These are phyloP conservation scores for Lacanobia oleracea DNA, from an alignment of 2,888 invertebrate genomes.

Conservation along the genomic window DNA sequence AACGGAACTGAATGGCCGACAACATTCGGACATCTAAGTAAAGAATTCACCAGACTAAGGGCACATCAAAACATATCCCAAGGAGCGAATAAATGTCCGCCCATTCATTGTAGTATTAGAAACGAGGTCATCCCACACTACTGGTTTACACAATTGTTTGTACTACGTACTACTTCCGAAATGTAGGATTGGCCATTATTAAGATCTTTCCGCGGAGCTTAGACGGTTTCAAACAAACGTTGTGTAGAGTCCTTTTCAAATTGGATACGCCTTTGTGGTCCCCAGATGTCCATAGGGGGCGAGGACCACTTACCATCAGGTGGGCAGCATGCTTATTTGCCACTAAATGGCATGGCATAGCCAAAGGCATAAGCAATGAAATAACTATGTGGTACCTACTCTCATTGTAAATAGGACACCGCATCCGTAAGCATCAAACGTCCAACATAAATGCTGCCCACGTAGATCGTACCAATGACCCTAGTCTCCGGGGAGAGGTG, in stretches of 20 bases:
- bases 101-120: not conserved
- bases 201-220: not conserved
- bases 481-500: constrained; percentile 22
- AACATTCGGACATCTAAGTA: not conserved
- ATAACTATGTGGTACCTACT: not conserved
- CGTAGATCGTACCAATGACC: constrained; percentile 38
- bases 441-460: constrained; percentile 32
- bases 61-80: not conserved
- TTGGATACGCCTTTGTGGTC: not conserved
- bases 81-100: not conserved
- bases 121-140: not conserved
- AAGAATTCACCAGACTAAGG: constrained; percentile 1
- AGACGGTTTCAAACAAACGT: too few species aligned
- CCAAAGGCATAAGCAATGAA: not conserved
- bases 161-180: not conserved
- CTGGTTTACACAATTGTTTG: not conserved
- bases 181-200: not conserved
- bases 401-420: constrained; percentile 15
- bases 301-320: not conserved
- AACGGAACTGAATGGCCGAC: constrained; percentile 9
- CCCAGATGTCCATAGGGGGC: not conserved
- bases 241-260: not conserved
- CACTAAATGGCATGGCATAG: not conserved
- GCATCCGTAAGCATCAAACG: constrained; percentile 27
- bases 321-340: not conserved